These are phyloP conservation scores for Cossypha heuglini DNA, from an alignment of 2,797 vertebrate species.

Conservation along the genomic window DNA sequence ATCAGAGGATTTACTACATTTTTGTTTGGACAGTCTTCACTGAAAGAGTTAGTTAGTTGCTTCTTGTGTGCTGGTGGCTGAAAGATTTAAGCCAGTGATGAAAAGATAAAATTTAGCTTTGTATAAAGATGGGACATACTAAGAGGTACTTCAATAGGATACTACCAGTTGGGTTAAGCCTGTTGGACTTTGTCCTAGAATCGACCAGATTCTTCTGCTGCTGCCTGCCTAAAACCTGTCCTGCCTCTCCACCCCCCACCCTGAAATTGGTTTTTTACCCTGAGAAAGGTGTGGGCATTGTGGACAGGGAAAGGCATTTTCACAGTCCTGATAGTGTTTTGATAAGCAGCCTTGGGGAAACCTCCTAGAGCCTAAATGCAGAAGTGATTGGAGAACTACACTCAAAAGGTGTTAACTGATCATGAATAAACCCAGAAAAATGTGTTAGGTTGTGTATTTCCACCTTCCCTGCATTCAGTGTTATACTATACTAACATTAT, in stretches of 20 bases:
- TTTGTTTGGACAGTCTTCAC: not conserved
- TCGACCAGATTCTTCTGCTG: not conserved
- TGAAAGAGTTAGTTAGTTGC: not conserved
- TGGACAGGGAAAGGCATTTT: not conserved
- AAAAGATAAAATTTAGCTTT: not conserved
- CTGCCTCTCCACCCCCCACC: rapidly evolving
- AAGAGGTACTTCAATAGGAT: not conserved
- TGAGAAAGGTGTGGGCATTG: not conserved
- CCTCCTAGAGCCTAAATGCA: not conserved
- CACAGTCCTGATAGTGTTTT: not conserved
- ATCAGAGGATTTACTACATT: not conserved
- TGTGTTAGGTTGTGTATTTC: not conserved
- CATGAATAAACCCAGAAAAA: not conserved
- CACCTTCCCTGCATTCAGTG: not conserved
- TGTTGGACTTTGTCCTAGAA: not conserved
- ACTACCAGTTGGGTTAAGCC: not conserved
- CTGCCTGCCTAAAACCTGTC: not conserved
- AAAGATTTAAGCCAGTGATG: not conserved
- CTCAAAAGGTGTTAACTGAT: not conserved
- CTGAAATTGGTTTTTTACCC: not conserved
- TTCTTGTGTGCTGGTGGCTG: not conserved
- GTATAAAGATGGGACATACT: not conserved
- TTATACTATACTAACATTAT: not conserved
- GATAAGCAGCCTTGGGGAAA: not conserved
- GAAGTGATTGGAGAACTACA: not conserved